phyloP scores from a whole-genome alignment of 2,113 vertebrate species.

The Asarcornis scutulata region DNA sequence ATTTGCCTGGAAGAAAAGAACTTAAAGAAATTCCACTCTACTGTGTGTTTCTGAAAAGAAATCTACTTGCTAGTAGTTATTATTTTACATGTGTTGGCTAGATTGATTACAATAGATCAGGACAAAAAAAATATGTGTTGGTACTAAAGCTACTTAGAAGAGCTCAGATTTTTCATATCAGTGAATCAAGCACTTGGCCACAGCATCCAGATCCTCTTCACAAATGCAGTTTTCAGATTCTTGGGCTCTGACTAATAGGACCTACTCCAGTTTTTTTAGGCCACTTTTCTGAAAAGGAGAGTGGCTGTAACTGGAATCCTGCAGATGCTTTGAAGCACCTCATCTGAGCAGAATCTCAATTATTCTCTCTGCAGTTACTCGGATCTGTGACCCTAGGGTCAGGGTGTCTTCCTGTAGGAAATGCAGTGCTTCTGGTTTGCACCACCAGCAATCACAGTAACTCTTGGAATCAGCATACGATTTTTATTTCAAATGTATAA shows the following conservation, averaged over 20 bases:
- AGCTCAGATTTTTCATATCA: neutral
- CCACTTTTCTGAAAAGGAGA: neutral
- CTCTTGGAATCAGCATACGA: neutral
- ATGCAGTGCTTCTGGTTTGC: neutral
- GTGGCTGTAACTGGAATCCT: neutral
- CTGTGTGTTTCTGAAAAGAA: neutral
- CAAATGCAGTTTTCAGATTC: neutral
- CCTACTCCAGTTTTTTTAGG: neutral
- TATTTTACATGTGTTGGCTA: neutral
- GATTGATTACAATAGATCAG: neutral
- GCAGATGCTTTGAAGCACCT: neutral
- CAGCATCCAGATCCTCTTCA: neutral
- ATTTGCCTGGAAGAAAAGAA: neutral
- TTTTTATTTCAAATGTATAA: neutral
- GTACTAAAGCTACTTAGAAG: neutral
- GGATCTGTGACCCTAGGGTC: neutral
- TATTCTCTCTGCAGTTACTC: neutral
- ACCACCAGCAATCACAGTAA: neutral
- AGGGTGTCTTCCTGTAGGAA: neutral
- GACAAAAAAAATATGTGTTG: neutral
- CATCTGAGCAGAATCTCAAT: neutral
- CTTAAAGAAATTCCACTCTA: neutral
- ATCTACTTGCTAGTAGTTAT: neutral
- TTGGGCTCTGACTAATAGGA: neutral
- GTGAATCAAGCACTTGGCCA: neutral